These are phyloP conservation scores for Tortrix viridana DNA, from an alignment of 2,888 invertebrate species.

Conservation along the genomic window DNA sequence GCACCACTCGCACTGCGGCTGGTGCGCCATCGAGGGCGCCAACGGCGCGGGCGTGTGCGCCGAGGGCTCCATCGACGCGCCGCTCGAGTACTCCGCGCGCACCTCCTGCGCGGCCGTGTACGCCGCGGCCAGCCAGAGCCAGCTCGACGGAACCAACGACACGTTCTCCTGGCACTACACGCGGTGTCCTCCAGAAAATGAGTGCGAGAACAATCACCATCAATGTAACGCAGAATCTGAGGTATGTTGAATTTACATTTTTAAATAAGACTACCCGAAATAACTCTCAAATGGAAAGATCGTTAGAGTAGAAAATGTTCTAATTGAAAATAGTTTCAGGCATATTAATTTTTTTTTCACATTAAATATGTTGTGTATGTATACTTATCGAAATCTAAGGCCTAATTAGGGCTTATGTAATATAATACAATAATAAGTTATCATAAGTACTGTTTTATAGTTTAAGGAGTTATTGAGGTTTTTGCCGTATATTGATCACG, in stretches of 20 bases:
- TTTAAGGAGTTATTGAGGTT: no score
- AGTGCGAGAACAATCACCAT: conserved; percentile 96
- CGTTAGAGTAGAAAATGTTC: no score
- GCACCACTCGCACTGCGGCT: conserved; percentile 95
- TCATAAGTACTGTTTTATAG: no score
- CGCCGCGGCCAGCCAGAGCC: conserved; percentile 58
- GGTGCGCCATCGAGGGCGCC: conserved; percentile 91
- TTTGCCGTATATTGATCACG: no score
- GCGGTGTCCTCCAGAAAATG: conserved; percentile 95
- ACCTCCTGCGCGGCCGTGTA: conserved; percentile 85
- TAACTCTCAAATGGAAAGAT: background rate
- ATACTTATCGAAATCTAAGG: no score
- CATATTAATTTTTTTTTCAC: no score
- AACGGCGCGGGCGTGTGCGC: conserved; percentile 94
- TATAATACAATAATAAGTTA: no score
- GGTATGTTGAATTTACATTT: conserved; percentile 51
- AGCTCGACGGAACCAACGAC: conserved; percentile 71
- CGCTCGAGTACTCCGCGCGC: conserved; percentile 83
- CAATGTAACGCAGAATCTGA: conserved; percentile 94
- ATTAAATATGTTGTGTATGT: no score
- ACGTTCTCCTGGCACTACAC: conserved; percentile 94
- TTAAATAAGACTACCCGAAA: background rate
- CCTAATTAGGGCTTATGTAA: no score
- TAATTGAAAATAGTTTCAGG: no score
- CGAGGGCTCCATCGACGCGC: conserved; percentile 92